Evolutionary conservation across 2,888 invertebrate genomes (phyloP), one percentile per base, ranked within the genome.

Genomic region (Morpho deidamia): DNA sequence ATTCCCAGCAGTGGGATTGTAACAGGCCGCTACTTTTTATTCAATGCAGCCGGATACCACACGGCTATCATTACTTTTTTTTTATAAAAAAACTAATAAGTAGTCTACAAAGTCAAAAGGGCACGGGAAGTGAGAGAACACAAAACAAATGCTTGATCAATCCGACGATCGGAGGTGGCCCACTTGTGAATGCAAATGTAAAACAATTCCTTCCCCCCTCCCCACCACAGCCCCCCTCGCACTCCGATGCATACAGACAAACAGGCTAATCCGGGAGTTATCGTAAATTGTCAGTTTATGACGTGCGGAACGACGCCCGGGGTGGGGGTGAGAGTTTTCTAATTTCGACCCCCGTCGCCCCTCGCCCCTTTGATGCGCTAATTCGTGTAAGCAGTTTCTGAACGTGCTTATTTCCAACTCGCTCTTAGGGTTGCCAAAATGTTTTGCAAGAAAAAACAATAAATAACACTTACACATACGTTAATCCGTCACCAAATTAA

Each of bases 201-300:
- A 72, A 74, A 76, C 79, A 75, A 78, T 80, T 75, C 69, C 68
- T 64, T 68, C 66, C 59, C 66, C 67, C 64, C 58, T 56, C 68
- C 69, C 49, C 41, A 37, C 56, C 51, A 52, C 63, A 55, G 58
- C 47, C 62, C 62, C 62, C 34, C 35, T 53, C 52, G 50, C 42
- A 67, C 68, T 61, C 81, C 81, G 80, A 83, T 83, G 86, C 86
- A 83, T 82, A 83, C 86, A 87, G 83, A 86, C 88, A 88, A 86
- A 88, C 87, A 84, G 76, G 88, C 89, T 90, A 90, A 90, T 90
- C 90, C 90, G 81, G 77, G 77, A 82, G 86, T 88, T 89, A 90
- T 89, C 90, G 90, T 90, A 90, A 90, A 90, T 90, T 87, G 90
- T 90, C 89, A 90, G 88, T 90, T 90, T 90, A 90, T 90, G 90